Conservation (phyloP, 2,888 invertebrate genomes). For the Imbricaverruca yamaguchii region DNA sequence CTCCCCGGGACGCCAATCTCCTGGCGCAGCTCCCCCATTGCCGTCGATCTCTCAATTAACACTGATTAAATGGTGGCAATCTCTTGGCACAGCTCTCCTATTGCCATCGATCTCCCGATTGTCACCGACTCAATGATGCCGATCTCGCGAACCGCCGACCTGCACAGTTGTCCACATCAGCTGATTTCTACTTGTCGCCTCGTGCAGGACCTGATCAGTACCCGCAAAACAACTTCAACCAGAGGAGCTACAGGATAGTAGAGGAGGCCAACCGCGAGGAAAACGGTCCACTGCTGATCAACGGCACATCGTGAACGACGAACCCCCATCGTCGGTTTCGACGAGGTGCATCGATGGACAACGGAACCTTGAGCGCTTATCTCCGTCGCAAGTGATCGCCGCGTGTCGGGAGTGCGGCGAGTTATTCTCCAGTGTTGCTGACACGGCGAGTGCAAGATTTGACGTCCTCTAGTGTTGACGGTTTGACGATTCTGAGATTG, state of each 20-base stretch:
- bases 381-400: background rate
- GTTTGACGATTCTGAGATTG: background rate
- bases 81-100: too few relatives aligned
- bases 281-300: background rate
- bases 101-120: too few relatives aligned
- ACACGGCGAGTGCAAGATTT: background rate
- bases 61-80: too few relatives aligned
- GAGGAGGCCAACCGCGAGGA: background rate
- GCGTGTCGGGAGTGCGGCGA: background rate
- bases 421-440: background rate
- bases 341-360: background rate
- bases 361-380: too few relatives aligned
- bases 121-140: too few relatives aligned
- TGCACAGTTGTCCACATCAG: too few relatives aligned
- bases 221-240: background rate
- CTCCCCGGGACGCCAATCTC: too few relatives aligned
- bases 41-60: too few relatives aligned
- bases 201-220: background rate
- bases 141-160: too few relatives aligned
- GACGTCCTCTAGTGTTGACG: background rate
- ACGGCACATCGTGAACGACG: background rate
- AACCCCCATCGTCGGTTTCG: background rate
- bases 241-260: background rate
- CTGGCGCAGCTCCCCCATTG: too few relatives aligned
- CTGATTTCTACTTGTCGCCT: background rate